Evolutionary conservation across 2,113 vertebrate species (phyloP).

Genomic region (Corvus moneduloides): DNA sequence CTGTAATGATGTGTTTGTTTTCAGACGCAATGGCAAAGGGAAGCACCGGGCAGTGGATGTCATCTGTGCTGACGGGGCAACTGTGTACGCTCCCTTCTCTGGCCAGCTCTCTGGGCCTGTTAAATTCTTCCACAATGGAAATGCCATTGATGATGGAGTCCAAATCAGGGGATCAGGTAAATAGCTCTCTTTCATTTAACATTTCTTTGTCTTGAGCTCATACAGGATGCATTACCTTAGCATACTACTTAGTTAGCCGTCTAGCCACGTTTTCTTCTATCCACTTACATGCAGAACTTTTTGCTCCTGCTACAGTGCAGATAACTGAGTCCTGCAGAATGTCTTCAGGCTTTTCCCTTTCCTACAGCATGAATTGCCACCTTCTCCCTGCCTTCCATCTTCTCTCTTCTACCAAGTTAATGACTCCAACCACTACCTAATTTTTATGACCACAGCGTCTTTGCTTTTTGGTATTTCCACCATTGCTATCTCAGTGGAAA

Average conservation of each 20-base stretch:
- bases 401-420: neutral
- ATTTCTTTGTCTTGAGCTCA: neutral
- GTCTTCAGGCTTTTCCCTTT: neutral
- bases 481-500: neutral
- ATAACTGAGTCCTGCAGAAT: neutral
- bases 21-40: neutral
- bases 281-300: neutral
- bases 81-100: constrained; percentile 75
- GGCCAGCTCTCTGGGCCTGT: constrained; percentile 65
- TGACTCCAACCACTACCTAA: neutral
- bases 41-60: constrained; percentile 72
- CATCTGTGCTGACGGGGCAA: constrained; percentile 72
- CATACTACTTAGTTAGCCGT: neutral
- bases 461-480: neutral
- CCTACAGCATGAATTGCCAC: neutral
- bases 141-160: constrained; percentile 77
- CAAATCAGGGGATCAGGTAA: constrained; percentile 70
- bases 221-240: neutral
- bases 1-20: neutral
- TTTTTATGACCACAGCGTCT: neutral
- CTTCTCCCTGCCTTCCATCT: neutral
- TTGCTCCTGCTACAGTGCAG: neutral
- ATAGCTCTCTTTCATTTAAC: neutral
- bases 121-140: constrained; percentile 61
- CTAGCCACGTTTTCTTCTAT: neutral